Evolutionary conservation across 64 coral and sea anemone species (phyloP), one percentile per base, ranked within the genome.

Genomic region (Montipora foliosa): DNA sequence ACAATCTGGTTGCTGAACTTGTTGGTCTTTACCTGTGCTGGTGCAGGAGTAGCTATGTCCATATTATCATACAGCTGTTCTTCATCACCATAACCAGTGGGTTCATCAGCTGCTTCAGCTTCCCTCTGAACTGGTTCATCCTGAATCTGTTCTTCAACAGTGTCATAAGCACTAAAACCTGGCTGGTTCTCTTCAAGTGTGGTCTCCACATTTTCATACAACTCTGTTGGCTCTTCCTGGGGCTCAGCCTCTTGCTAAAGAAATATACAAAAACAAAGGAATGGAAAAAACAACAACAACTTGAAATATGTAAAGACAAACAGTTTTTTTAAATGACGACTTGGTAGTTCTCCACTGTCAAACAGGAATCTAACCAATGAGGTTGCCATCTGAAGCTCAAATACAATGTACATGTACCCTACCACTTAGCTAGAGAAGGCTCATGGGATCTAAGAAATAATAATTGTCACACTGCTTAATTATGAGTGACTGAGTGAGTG

Each of bases 121-220:
- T 90, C 44, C 59, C 44, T 57, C 29, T 81, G 25, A 21, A 9
- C 11, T 25, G 77, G 71, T 81, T 50, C 20, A 82, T 91, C 89
- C 13, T 51, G 70, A 60, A 79, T 50, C 13, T 48, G 47, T 16
- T 67, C 15, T 60, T 79, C 88, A 48, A 48, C 52, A 12, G 9
- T 49, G 47, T 62, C 49, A 16, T 70, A 86, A 14, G 62, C 12
- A 9, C 44, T 37, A n/a, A 11, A 71, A 6, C 19, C 19, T 4
- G 82, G 46, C 9, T 70, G 82, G 21, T 72, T 55, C n/a, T 29
- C 76, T 19, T 16, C 48, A 51, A 3, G 59, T 20, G 1, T 44
- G 13, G 62, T 74, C 22, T 66, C 76, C 22, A 93, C 61, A 81
- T 93, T 93, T 48, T 93, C 92, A 93, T 93, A 93, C 1, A 93